phyloP scores from a whole-genome alignment of 2,888 invertebrate genomes.

The Hemicrepidius hirtus region DNA sequence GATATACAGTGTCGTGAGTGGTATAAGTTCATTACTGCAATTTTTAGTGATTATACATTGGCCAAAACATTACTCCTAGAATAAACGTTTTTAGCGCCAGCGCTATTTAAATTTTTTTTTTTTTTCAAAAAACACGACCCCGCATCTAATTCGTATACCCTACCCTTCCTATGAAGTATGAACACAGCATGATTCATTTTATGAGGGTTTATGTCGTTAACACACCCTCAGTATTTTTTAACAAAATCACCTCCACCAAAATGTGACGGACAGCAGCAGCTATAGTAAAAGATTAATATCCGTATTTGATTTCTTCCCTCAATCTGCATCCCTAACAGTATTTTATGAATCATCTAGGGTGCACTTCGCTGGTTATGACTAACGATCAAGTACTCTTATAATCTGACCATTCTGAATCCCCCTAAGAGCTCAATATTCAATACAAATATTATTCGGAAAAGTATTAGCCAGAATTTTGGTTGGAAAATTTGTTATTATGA shows the following conservation, averaged over 20 bases:
- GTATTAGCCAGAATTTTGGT: no score
- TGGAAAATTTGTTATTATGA: no score
- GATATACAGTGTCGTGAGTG: background rate
- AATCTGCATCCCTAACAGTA: constrained; percentile 52
- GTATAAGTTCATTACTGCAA: background rate
- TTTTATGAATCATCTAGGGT: constrained; percentile 55
- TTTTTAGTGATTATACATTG: background rate
- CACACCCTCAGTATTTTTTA: constrained; percentile 1
- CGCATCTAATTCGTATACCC: no score
- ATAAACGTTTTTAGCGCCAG: no score
- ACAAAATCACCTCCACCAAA: constrained; percentile 24
- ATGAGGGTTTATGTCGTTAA: background rate
- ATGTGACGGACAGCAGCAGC: constrained; percentile 21
- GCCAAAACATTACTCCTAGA: no score
- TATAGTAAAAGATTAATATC: constrained; percentile 39
- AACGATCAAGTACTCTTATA: constrained; percentile 47
- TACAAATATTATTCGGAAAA: constrained; percentile 14
- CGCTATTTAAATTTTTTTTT: no score
- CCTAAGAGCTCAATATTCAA: constrained; percentile 25
- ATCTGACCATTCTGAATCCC: constrained; percentile 42
- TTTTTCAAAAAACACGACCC: no score
- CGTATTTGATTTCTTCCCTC: constrained; percentile 47
- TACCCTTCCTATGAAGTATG: no score
- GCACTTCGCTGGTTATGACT: constrained; percentile 53
- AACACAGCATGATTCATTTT: background rate